These are phyloP conservation scores for Hyperoplus lanceolatus DNA, from an alignment of 2,797 vertebrate genomes.

Conservation along the genomic window DNA sequence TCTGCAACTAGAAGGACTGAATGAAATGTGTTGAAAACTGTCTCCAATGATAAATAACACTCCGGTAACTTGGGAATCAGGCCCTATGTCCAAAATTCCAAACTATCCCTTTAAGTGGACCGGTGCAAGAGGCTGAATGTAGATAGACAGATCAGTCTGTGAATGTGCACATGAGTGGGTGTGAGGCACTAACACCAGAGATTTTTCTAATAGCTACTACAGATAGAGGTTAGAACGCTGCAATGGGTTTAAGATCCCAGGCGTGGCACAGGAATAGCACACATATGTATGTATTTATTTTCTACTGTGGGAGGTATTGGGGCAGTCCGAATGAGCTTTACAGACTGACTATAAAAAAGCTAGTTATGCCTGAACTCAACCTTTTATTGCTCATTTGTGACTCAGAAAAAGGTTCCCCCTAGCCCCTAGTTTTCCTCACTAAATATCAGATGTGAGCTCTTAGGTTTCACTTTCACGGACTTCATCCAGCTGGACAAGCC, in stretches of 20 bases:
- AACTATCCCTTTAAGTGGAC: slow-evolving; percentile 11
- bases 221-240: slow-evolving; percentile 8
- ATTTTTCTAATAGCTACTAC: not conserved
- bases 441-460: too few species aligned
- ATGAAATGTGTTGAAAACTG: too few species aligned
- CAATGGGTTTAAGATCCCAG: slow-evolving; percentile 13
- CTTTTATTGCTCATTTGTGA: slow-evolving; percentile 8
- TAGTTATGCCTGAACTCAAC: not conserved
- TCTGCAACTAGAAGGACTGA: too few species aligned
- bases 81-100: too few species aligned
- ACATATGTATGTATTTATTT: slow-evolving; percentile 18
- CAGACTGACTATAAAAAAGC: not conserved
- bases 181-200: slow-evolving; percentile 15
- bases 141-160: slow-evolving; percentile 26
- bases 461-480: too few species aligned
- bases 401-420: too few species aligned
- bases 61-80: too few species aligned
- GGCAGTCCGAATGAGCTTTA: slow-evolving; percentile 15
- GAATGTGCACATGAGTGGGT: slow-evolving; percentile 41
- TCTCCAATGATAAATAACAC: too few species aligned
- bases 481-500: too few species aligned
- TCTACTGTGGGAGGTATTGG: slow-evolving; percentile 26
- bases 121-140: slow-evolving; percentile 20
- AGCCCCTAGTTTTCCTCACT: too few species aligned
- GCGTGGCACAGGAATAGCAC: slow-evolving; percentile 20